Evolutionary conservation across 1,140 invertebrate genomes (phyloP), one percentile per base, ranked within the genome.

Genomic region (Drosophila nasuta): DNA sequence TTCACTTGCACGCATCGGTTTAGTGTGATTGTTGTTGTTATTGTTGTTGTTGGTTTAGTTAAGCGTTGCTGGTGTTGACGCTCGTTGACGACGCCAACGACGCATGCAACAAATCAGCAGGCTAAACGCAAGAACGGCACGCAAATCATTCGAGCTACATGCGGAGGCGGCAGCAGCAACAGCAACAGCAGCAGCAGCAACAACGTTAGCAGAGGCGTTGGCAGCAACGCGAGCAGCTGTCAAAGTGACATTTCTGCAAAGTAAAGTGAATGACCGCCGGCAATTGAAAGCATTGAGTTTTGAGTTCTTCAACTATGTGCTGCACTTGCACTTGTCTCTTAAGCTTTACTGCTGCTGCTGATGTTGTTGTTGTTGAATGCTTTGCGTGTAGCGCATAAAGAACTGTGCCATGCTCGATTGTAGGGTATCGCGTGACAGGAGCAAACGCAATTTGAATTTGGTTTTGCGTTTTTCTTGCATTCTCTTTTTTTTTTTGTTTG

Each of bases 41-140:
- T 72, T 43, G 48, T 56, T 77, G 72, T 60, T 79, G 79, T 73
- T 67, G 66, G 63, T 63, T 64, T 70, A 35, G 75, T 49, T 58
- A 51, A 33, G 63, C 46, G 38, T 48, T 66, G 62, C 35, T 67
- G 64, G 41, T 62, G 71, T 60, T 58, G 72, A 66, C 45, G 57
- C 33, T 33, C 79, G 66, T 63, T 81, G 79, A 66, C 72, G 66
- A 71, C 48, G 76, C 54, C 65, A 85, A 80, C 73, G 77, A 88
- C 83, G 83, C 83, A 89, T 89, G 81, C 85, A 89, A 85, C 85
- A 83, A 82, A 87, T 87, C 83, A 87, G 70, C 75, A 80, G 67
- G 71, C 77, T 54, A 85, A 86, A 86, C 76, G 79, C 82, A 87
- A 87, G 79, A 86, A 87, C 79, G 76, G 71, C 82, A 87, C 83